These are phyloP conservation scores for Anabas testudineus DNA, from an alignment of 2,797 vertebrate genomes.

Conservation along the genomic window DNA sequence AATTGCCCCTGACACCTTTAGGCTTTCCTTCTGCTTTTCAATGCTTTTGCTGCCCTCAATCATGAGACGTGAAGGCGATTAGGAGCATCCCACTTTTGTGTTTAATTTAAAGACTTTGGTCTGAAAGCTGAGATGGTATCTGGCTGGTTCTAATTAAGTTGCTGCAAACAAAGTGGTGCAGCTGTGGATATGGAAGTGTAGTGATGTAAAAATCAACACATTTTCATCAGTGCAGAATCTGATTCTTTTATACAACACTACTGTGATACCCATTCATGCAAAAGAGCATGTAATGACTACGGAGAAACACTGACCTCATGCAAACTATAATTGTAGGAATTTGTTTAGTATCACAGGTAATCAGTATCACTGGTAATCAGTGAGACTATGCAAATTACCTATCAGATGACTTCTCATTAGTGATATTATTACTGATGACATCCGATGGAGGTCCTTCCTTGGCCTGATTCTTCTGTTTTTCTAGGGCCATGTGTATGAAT, in stretches of 20 bases:
- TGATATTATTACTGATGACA: no score
- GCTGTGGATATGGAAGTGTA: background rate
- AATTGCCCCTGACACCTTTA: constrained; percentile 27
- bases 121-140: background rate
- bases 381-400: no score
- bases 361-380: background rate
- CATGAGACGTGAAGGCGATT: background rate
- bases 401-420: no score
- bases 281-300: background rate
- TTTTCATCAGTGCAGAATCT: background rate
- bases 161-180: constrained; percentile 17
- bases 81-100: background rate
- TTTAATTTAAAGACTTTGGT: constrained; percentile 16
- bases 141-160: constrained; percentile 13
- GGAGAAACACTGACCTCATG: background rate
- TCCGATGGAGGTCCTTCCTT: no score
- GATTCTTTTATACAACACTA: background rate
- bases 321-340: background rate
- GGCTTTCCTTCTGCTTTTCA: constrained; percentile 1
- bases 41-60: background rate
- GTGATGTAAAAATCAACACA: constrained; percentile 5
- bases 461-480: background rate
- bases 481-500: constrained; percentile 13
- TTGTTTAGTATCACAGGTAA: background rate
- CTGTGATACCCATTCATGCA: background rate